These are phyloP conservation scores for Anabacerthia variegaticeps DNA, from an alignment of 2,797 vertebrate species.

Conservation along the genomic window DNA sequence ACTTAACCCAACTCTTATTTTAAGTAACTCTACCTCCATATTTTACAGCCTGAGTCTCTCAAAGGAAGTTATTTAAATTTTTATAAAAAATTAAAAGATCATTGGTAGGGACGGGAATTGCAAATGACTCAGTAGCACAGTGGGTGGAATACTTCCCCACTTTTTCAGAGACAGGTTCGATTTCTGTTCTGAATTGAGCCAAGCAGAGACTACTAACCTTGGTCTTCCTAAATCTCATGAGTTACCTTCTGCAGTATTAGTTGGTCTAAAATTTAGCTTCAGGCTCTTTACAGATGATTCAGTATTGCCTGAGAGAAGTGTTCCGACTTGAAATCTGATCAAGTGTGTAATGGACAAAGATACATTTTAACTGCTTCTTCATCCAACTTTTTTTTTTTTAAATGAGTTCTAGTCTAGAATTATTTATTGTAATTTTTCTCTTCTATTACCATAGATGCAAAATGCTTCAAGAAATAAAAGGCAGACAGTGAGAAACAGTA, in stretches of 20 bases:
- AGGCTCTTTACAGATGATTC: neutral
- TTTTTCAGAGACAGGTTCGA: neutral
- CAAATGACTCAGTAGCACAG: neutral
- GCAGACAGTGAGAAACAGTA: neutral
- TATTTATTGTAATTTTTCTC: neutral
- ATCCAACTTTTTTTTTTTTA: neutral
- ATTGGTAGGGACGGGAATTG: neutral
- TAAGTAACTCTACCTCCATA: neutral
- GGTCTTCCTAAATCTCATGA: neutral
- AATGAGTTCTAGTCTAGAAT: neutral
- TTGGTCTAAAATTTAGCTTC: neutral
- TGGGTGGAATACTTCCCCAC: neutral
- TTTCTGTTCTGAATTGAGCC: neutral
- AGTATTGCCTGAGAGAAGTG: neutral
- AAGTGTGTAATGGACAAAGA: neutral
- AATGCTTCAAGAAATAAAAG: neutral
- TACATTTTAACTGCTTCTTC: neutral
- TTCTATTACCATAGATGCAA: accelerated
- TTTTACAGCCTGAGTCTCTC: neutral
- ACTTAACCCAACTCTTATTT: neutral
- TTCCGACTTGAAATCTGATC: neutral
- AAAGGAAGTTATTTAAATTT: neutral
- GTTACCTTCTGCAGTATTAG: neutral
- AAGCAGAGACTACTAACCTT: neutral
- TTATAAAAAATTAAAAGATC: neutral